Percentiles rank a stretch among this genome's conserved stretches.
These are phyloP conservation scores for Zaprionus bogoriensis DNA, from an alignment of 2,888 invertebrate species.

Conservation along the genomic window DNA sequence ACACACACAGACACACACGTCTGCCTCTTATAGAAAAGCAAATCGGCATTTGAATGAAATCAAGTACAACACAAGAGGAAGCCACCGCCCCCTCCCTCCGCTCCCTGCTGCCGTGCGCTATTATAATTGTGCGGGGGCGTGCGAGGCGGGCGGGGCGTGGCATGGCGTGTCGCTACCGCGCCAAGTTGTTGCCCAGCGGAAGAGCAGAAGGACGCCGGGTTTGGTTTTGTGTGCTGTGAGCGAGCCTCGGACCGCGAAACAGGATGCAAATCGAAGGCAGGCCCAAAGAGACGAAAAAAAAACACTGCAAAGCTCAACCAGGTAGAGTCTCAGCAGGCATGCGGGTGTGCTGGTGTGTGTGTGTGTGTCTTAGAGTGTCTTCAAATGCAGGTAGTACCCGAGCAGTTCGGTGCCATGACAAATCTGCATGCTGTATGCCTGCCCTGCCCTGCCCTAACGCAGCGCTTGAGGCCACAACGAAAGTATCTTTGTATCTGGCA, in stretches of 20 bases:
- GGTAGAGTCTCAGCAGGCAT: constrained; percentile 43
- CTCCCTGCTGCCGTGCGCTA: not conserved
- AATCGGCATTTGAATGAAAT: constrained; percentile 64
- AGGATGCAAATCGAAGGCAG: constrained; percentile 60
- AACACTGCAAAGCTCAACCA: constrained; percentile 11
- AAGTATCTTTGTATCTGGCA: not conserved
- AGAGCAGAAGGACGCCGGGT: constrained; percentile 69
- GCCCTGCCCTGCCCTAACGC: constrained; percentile 47
- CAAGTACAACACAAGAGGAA: constrained; percentile 41
- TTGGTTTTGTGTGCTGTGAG: constrained; percentile 17
- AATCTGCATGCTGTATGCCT: too few species aligned
- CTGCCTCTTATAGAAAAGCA: not conserved
- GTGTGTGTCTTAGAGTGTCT: not conserved
- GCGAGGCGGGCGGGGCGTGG: not conserved
- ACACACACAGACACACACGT: not conserved
- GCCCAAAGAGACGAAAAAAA: not conserved
- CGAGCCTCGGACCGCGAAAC: constrained; percentile 35
- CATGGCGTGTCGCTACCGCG: constrained; percentile 20
- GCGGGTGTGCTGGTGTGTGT: constrained; percentile 5
- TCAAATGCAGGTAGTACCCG: constrained; percentile 21
- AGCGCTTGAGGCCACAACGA: not conserved
- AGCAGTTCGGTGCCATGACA: too few species aligned
- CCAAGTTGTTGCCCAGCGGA: constrained; percentile 50
- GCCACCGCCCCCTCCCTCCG: not conserved
- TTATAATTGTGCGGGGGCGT: constrained; percentile 5